Evolutionary conservation across 2,888 invertebrate genomes (phyloP), one percentile per base, ranked within the genome.

Genomic region (Machimus atricapillus): DNA sequence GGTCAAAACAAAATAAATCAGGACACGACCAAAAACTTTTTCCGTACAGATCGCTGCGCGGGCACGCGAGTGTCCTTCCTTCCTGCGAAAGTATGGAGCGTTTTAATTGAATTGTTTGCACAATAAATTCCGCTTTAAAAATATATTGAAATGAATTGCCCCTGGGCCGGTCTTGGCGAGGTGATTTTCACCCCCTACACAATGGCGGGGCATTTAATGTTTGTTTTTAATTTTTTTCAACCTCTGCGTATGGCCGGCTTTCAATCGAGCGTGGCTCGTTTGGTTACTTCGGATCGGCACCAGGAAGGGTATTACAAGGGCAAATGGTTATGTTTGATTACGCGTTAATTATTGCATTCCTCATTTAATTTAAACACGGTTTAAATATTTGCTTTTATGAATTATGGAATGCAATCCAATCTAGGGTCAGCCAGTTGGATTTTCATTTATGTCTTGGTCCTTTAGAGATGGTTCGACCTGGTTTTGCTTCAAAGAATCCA

Each of bases 1-100:
- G 27, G 23, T 27, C 79, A 79, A 79, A 79, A 78, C 43, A 78
- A 43, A 78, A 78, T 43, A 78, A 66, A 66, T 66, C 66, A 66
- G 66, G 66, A 66, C 66, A 66, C 2, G 2, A 8, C 3, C 23
- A 6, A 58, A 58, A 58, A 8, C 6, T 66, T 66, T 52, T 46
- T 16, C 4, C 43, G 16, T 58, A 66, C 66, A 66, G 12, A 66
- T 66, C 23, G 9, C 23, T 66, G 58, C 58, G 23, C 23, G 58
- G 9, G 58, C 7, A 43, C 12, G 14, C 58, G 58, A 19, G 23
- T 23, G 23, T 58, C 58, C 58, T 58, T 58, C 58, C 23, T 58
- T 58, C 23, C 58, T 58, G 66, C 12, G 7, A 9, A 12, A 23
- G 23, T 66, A 66, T 12, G 27, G 66, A 66, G 4, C 66, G 2